Percentiles rank a stretch among this genome's conserved stretches.
phyloP scores from a whole-genome alignment of 2,113 vertebrate species.

The Notechis scutatus region DNA sequence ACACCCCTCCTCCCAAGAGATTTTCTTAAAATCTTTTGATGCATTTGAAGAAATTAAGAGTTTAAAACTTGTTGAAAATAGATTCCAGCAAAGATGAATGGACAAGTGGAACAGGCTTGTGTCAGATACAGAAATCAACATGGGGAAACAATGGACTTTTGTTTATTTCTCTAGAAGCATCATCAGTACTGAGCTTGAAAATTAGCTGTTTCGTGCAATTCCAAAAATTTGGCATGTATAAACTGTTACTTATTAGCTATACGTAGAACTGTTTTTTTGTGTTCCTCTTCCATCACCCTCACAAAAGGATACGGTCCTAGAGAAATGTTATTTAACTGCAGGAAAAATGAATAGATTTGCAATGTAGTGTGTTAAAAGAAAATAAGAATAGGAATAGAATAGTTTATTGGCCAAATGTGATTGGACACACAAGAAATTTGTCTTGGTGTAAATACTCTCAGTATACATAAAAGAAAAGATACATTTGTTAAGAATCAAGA shows the following conservation, averaged over 20 bases:
- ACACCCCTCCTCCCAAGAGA: neutral
- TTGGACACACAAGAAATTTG: too few relatives aligned
- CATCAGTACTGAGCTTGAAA: neutral
- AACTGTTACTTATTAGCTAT: neutral
- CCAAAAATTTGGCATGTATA: neutral
- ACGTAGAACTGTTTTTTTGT: neutral
- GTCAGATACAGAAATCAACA: neutral
- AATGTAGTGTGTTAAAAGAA: neutral
- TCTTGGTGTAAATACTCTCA: too few relatives aligned
- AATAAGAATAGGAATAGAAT: too few relatives aligned
- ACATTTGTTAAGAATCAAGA: too few relatives aligned
- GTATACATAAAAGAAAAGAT: too few relatives aligned
- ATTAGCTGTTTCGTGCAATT: neutral
- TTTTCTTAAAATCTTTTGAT: neutral
- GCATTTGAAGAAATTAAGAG: neutral
- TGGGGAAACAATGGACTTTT: neutral
- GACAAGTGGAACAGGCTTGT: neutral
- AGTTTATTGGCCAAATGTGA: too few relatives aligned
- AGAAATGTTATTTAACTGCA: neutral
- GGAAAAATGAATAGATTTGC: neutral
- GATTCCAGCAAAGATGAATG: neutral
- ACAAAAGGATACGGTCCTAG: neutral
- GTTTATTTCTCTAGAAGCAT: neutral
- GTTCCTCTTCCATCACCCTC: neutral
- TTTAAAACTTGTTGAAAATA: neutral